Conservation (phyloP, 2,888 invertebrate genomes). For the Seira ritae region DNA sequence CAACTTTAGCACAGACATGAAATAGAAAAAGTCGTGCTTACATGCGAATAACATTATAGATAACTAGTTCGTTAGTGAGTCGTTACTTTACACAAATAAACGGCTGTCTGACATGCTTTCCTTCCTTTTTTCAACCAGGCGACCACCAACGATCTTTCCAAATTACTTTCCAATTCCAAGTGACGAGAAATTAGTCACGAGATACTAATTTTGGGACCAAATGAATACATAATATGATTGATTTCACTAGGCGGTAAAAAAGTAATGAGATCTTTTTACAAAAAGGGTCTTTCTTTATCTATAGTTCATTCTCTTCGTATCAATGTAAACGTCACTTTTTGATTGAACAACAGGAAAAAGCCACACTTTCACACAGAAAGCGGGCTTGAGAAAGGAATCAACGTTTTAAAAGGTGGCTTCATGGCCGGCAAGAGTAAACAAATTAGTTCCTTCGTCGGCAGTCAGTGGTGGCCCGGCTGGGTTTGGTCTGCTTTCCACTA, state of each 20-base stretch:
- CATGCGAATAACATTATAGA: too few species aligned
- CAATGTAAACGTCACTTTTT: too few species aligned
- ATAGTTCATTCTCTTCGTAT: neutral
- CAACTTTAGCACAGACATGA: too few species aligned
- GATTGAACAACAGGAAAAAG: too few species aligned
- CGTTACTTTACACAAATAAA: too few species aligned
- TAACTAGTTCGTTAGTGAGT: too few species aligned
- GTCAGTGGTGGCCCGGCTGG: constrained; percentile 68
- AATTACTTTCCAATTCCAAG: neutral
- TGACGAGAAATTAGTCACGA: constrained; percentile 22
- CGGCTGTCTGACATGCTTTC: neutral
- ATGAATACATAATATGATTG: neutral
- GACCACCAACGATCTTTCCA: constrained; percentile 39
- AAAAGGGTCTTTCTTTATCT: neutral
- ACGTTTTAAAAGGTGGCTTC: constrained; percentile 79
- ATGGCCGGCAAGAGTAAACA: constrained; percentile 97
- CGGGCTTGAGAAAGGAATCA: too few species aligned
- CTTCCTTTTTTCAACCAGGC: constrained; percentile 37
- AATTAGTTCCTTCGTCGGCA: constrained; percentile 89
- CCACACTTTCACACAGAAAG: neutral
- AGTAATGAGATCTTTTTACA: constrained; percentile 26
- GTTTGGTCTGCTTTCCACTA: constrained; percentile 71
- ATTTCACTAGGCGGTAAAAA: constrained; percentile 8
- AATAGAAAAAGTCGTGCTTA: too few species aligned
- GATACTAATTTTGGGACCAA: too few species aligned